Evolutionary conservation across 2,113 vertebrate genomes (phyloP), one percentile per base, ranked within the genome.

Genomic region (Glareola pratincola): DNA sequence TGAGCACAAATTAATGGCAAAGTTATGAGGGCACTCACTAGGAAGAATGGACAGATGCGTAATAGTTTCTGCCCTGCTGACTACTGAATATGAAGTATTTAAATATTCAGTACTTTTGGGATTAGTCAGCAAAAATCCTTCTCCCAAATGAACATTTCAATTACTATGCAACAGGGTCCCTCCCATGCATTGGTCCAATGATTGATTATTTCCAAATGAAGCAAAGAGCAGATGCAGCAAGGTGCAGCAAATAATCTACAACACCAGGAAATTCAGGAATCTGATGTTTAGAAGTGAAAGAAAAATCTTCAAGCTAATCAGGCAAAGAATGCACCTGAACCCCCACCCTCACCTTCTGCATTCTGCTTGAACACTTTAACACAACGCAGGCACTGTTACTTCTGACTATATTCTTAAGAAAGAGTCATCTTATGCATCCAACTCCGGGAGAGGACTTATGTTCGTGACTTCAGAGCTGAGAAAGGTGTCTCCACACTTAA

Each of bases 101-200:
- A 92, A 96, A 85, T 91, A 91, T 85, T 87, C 77, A 68, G 62
- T 47, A 60, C 51, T 72, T 95, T 87, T 47, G 36, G 9, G 21
- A 92, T 82, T 60, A 90, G 62, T 91, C 89, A 95, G 87, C 84
- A 91, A 91, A 96, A 91, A 81, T 64, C 37, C 43, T 85, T 85
- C 21, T 37, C 69, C 14, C 39, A 82, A 30, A 48, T 64, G n/a
- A 95, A 91, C 39, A 64, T 75, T 90, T 79, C 57, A 66, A 75
- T 78, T 91, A 87, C 73, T 68, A 2, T 50, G 67, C 68, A 80
- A 71, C 15, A 30, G 30, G 41, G 54, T 74, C 72, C 77, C 16
- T 29, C 23, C 29, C 21, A 32, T 22, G 34, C 19, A 57, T 34
- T 67, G 36, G 47, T 36, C 54, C 34, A 89, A 7, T 17, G 37